phyloP scores from a whole-genome alignment of 2,113 vertebrate species.

The Pheucticus melanocephalus region DNA sequence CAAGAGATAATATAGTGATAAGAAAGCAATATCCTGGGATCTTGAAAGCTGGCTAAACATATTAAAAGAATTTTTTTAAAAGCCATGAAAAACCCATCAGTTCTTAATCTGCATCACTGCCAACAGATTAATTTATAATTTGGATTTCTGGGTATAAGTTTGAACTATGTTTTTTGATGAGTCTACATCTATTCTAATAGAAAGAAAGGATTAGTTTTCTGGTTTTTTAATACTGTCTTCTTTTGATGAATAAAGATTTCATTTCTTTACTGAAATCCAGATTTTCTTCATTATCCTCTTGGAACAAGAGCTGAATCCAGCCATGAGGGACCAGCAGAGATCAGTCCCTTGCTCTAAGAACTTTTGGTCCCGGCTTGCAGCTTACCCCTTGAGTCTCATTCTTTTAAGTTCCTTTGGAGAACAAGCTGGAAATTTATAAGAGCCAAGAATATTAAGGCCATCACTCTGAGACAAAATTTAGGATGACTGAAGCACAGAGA shows the following conservation, averaged over 20 bases:
- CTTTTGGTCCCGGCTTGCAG: background rate
- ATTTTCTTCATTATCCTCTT: background rate
- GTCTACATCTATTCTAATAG: background rate
- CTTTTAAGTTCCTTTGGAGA: background rate
- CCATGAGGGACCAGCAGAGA: background rate
- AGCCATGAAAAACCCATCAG: background rate
- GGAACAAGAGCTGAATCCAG: background rate
- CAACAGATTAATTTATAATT: background rate
- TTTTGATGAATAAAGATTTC: background rate
- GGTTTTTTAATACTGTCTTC: background rate
- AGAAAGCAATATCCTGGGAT: background rate
- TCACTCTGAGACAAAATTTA: background rate
- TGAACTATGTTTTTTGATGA: background rate
- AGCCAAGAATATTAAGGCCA: background rate
- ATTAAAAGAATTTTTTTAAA: background rate
- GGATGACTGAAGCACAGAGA: background rate
- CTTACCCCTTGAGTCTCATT: background rate
- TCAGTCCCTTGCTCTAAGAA: background rate
- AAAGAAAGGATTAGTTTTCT: background rate
- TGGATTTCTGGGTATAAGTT: background rate
- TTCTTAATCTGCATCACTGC: background rate
- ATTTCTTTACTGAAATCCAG: background rate
- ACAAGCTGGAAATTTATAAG: background rate
- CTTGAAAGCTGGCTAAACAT: background rate
- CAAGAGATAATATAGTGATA: background rate